These are phyloP conservation scores for Laothoe populi DNA, from an alignment of 2,888 invertebrate species.

Conservation along the genomic window DNA sequence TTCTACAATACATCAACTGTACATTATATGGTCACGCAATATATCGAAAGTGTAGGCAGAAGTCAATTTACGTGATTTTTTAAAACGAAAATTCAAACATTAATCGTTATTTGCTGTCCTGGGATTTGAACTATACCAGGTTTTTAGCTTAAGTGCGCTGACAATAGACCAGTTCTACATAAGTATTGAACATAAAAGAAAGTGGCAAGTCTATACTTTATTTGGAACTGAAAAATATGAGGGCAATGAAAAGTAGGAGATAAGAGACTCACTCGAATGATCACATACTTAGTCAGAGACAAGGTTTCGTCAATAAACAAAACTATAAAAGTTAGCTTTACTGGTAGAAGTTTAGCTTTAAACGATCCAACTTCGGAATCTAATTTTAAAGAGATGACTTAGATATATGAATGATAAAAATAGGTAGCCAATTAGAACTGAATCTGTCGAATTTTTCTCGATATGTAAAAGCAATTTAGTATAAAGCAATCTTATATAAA, in stretches of 20 bases:
- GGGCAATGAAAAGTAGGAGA: slow-evolving; percentile 6
- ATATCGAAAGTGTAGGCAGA: too few relatives aligned
- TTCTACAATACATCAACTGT: too few relatives aligned
- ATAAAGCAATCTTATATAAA: too few relatives aligned
- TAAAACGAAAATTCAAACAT: too few relatives aligned
- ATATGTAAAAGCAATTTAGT: too few relatives aligned
- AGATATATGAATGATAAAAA: background rate
- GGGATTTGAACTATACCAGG: too few relatives aligned
- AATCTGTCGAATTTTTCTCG: background rate
- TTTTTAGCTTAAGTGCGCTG: too few relatives aligned
- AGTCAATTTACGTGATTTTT: too few relatives aligned
- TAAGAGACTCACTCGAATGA: slow-evolving; percentile 7
- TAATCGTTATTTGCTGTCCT: too few relatives aligned
- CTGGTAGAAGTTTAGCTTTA: background rate
- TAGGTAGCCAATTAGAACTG: background rate
- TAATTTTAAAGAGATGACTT: background rate
- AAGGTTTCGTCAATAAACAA: slow-evolving; percentile 14
- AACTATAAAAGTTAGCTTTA: slow-evolving; percentile 16
- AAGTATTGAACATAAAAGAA: too few relatives aligned
- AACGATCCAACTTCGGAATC: background rate
- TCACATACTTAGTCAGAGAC: slow-evolving; percentile 8
- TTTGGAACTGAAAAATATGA: background rate
- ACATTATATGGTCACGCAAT: too few relatives aligned
- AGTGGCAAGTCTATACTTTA: background rate
- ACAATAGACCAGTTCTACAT: too few relatives aligned